Evolutionary conservation across 2,888 invertebrate genomes (phyloP).

Genomic region (Alloscopus bannaensis): DNA sequence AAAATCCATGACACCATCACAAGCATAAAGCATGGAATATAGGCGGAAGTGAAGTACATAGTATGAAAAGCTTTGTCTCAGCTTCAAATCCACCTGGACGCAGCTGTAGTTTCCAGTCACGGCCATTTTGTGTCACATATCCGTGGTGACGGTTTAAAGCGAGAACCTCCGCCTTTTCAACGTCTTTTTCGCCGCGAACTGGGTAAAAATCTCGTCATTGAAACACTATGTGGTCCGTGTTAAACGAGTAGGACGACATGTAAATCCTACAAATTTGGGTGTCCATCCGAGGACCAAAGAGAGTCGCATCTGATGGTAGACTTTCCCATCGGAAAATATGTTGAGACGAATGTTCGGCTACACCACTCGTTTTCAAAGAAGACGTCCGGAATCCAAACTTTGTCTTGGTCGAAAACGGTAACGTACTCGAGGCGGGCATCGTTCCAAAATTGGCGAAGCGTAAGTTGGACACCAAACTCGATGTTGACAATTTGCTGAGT

Average conservation of each 20-base stretch:
- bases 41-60: conserved; percentile 79
- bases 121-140: conserved; percentile 96
- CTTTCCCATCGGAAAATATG: conserved; percentile 53
- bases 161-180: too few relatives aligned
- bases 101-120: conserved; percentile 88
- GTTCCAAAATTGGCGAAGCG: too few relatives aligned
- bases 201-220: conserved; percentile 98
- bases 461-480: too few relatives aligned
- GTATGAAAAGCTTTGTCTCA: conserved; percentile 76
- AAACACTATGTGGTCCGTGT: conserved; percentile 95
- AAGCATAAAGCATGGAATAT: conserved; percentile 78
- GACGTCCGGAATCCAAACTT: conserved; percentile 65
- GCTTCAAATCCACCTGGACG: conserved; percentile 77
- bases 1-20: conserved; percentile 73
- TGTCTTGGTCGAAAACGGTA: too few relatives aligned
- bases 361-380: conserved; percentile 65
- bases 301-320: conserved; percentile 74
- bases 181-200: too few relatives aligned
- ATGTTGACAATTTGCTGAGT: too few relatives aligned
- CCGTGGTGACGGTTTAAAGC: too few relatives aligned
- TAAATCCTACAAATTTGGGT: conserved; percentile 76
- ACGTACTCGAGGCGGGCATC: too few relatives aligned
- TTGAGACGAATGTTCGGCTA: conserved; percentile 59
- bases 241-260: conserved; percentile 86
- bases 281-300: conserved; percentile 76